A percentile compares a stretch with the other conserved stretches of the same genome.
phyloP scores from a whole-genome alignment of 2,113 vertebrate species.

The Dipodomys stephensi region DNA sequence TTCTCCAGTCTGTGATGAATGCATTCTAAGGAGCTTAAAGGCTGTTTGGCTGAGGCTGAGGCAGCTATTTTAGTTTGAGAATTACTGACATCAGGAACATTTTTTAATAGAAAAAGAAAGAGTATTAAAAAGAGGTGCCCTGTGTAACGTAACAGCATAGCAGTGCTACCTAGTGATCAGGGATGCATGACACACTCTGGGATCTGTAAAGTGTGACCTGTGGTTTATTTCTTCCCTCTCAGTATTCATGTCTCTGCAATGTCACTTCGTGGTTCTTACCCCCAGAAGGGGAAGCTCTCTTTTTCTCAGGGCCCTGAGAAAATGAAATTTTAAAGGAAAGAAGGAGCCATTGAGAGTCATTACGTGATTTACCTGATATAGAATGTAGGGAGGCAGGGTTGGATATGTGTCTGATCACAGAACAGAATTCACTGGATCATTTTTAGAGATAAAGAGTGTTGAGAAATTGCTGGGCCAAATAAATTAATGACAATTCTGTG shows the following conservation, averaged over 20 bases:
- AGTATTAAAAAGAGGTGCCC: background rate
- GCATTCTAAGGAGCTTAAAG: constrained; percentile 62
- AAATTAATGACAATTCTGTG: background rate
- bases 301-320: background rate
- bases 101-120: constrained; percentile 42
- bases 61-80: constrained; percentile 66
- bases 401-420: background rate
- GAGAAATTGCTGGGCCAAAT: background rate
- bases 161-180: background rate
- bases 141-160: background rate
- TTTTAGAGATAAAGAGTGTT: background rate
- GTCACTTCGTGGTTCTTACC: background rate
- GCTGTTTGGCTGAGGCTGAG: constrained; percentile 60
- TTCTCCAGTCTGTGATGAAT: constrained; percentile 59
- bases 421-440: background rate
- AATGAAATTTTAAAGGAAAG: background rate
- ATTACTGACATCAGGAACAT: constrained; percentile 68
- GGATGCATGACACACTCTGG: background rate
- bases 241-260: background rate
- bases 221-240: background rate
- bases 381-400: background rate
- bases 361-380: background rate
- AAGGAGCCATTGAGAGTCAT: background rate
- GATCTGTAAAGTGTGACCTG: background rate
- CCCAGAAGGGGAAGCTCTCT: background rate